These are phyloP conservation scores for Thumatha senex DNA, from an alignment of 2,888 invertebrate species.

Conservation along the genomic window DNA sequence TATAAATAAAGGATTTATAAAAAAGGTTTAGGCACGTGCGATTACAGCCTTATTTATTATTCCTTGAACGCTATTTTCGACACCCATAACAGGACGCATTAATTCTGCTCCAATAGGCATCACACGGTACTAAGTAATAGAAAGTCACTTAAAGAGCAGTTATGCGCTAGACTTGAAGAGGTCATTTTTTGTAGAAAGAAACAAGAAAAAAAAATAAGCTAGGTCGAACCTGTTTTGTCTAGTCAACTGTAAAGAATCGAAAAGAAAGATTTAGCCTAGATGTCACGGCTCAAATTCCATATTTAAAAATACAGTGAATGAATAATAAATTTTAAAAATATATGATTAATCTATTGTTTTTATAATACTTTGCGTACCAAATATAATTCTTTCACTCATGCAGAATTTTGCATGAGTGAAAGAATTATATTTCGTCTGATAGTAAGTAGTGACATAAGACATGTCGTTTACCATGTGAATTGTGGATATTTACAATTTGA, in stretches of 20 bases:
- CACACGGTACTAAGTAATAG: slow-evolving; percentile 25
- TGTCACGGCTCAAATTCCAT: not conserved
- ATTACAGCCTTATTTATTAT: not conserved
- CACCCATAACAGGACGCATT: not conserved
- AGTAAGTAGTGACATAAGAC: too few relatives aligned
- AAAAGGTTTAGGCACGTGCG: too few relatives aligned
- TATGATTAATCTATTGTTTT: not conserved
- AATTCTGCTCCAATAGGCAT: too few relatives aligned
- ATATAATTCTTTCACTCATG: too few relatives aligned
- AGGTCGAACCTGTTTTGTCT: slow-evolving; percentile 26
- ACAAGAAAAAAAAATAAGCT: slow-evolving; percentile 47
- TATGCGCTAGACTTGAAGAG: slow-evolving; percentile 50
- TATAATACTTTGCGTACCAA: too few relatives aligned
- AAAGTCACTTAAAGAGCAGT: slow-evolving; percentile 48
- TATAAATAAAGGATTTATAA: too few relatives aligned
- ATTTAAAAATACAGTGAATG: not conserved
- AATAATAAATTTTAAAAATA: not conserved
- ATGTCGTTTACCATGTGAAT: too few relatives aligned
- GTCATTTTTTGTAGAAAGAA: slow-evolving; percentile 61
- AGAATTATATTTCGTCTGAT: too few relatives aligned
- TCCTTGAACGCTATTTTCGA: not conserved
- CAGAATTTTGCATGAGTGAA: too few relatives aligned
- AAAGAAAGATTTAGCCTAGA: slow-evolving; percentile 5
- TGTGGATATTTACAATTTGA: too few relatives aligned
- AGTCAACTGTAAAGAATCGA: not conserved